Evolutionary conservation across 2,888 invertebrate genomes (phyloP), one percentile per base, ranked within the genome.

Genomic region (Trissoscelio sp.): DNA sequence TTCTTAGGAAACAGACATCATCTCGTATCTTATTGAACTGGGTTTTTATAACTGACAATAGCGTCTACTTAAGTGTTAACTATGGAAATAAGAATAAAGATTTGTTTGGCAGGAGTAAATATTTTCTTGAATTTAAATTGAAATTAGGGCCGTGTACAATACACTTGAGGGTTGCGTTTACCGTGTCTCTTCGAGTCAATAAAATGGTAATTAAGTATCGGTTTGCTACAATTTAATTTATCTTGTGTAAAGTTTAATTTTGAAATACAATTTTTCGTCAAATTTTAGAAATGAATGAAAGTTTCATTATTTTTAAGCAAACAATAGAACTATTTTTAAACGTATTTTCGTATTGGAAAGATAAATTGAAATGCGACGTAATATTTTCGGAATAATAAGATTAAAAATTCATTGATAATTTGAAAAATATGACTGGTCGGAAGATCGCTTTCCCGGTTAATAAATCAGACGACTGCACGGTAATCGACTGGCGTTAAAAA

Each of bases 71-170:
- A 44, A 67, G 55, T 20, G 37, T 24, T 53, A n/a, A 46, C 5
- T 22, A 16, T 44, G 14, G 46, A 2, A 18, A 31, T 53, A n/a
- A 34, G 14, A 28, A 42, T 53, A 42, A 18, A 44, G 46, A 57
- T 57, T 57, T 57, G 16, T 70, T 70, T 34, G n/a, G 24, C 18
- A 28, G 57, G n/a, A n/a, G 60, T 60, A 72, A 72, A 72, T 72
- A 60, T 72, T 72, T 72, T 60, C 58, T 39, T 70, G 58, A 46
- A 70, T 70, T 70, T 70, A 70, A 69, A 57, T 57, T 44, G 34
- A 57, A 69, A 67, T 67, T 55, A 67, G 39, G 28, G 39, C 0
- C 55, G 42, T 28, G 67, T 18, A 42, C 24, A 34, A 44, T 57
- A 18, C 34, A 46, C 34, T 57, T 57, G 7, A 34, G 44, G 22